Base-by-base conservation (phyloP, 1,140 invertebrate genomes). In the Chrysomallon squamiferum region DNA sequence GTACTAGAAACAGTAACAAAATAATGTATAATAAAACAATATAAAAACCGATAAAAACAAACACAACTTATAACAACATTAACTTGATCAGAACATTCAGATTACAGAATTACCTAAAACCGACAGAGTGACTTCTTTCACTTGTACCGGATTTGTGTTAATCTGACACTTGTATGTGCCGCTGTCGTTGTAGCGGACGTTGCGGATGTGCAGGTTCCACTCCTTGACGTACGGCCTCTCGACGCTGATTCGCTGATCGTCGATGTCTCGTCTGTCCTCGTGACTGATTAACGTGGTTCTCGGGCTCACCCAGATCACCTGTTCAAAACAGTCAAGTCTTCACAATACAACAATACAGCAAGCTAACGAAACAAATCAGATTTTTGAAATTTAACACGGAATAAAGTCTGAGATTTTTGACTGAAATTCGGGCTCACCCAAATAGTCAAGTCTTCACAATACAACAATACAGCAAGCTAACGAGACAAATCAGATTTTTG, bases 291-390 rank as follows among this genome's bases (percentile, higher is more conserved):
- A 61, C 35, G 77, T 75, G 15, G 54, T 54, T 54, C 70, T 62
- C 20, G 73, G 72, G 57, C 75, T 76, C 49, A 74, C 50, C 81
- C 81, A 82, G n/a, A 76, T 73, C n/a, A 83, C 77, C 81, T 83
- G 70, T 47, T 47, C 5, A 47, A 47, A 7, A 6, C 45, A 6
- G n/a, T 6, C 45, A 47, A 47, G 4, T 20, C n/a, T 47, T 20
- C 1, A 5, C 25, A 3, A 47, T 47, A 47, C n/a, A 47, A 22
- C 25, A 47, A 43, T n/a, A 43, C n/a, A 43, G 11, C 25, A 20
- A 20, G n/a, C n/a, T 6, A 18, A 20, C 25, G n/a, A 6, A 47
- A 20, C 9, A 6, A 6, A 47, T 43, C 45, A 47, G n/a, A 20
- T n/a, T 20, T 47, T 47, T 20, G 9, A 47, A 47, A 47, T 47